Base-by-base conservation (phyloP, 2,888 invertebrate genomes). In the Bombylius major region DNA sequence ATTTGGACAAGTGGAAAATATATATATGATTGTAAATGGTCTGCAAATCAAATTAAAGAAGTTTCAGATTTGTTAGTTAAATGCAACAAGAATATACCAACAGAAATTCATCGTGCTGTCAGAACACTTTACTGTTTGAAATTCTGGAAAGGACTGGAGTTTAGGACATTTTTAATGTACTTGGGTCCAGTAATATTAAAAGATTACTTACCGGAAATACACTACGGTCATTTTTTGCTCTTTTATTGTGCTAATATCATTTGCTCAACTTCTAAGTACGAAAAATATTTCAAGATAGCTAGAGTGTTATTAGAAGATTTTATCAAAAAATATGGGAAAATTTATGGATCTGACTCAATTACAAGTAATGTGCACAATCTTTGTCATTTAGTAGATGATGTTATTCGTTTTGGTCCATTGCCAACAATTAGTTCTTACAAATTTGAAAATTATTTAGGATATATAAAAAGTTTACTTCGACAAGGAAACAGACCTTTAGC, bases 291-390 rank as follows among this genome's bases (percentile, higher is more conserved):
- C 8, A 23, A 58, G 50, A 54, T 63, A 51, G 64, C 62, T 31
- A 53, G 60, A 53, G 48, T 44, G 23, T 50, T 65, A 48, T 55
- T 65, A 5, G n/a, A 50, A 47, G 44, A 59, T 45, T 65, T 58
- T 58, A 57, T 65, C 12, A 59, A 61, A 61, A 42, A 36, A 36
- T 62, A 55, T 61, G 51, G 61, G 44, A 58, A 63, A 44, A 51
- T 69, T 42, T 72, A 71, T 64, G 67, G 68, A 12, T 58, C 62
- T 56, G 63, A 68, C 45, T 61, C 60, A 55, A 56, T 69, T n/a
- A 63, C 65, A 12, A 68, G 69, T 58, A 73, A 73, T 64, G 62
- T 72, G 6, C 72, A 72, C 61, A 63, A 64, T 48, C 57, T 72
- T 14, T 57, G 64, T 36, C 71, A n/a, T n/a, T n/a, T n/a, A n/a